Evolutionary conservation across 2,888 invertebrate species (phyloP).

Genomic region (Orchestes rusci): DNA sequence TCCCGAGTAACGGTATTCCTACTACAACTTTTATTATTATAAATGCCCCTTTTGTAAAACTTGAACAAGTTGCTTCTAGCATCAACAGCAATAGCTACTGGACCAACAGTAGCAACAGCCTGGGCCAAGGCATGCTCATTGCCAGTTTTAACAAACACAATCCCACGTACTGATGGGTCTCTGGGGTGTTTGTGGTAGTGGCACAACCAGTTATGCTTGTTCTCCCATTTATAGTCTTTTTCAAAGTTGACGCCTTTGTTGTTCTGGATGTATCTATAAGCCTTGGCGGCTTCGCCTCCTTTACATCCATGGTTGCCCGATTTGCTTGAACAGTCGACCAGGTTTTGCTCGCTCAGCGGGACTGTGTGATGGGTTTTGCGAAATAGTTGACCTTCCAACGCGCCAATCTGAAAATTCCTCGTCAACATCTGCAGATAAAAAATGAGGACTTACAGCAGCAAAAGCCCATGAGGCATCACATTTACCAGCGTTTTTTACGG

Average conservation of each 20-base stretch:
- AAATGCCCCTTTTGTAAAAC: conserved; percentile 69
- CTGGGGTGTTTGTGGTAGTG: not conserved
- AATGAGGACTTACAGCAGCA: conserved; percentile 5
- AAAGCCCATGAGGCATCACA: conserved; percentile 7
- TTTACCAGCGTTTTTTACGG: conserved; percentile 1
- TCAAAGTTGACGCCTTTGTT: conserved; percentile 1
- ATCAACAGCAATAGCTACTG: conserved; percentile 82
- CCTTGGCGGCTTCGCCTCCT: not conserved
- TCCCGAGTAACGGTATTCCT: conserved; percentile 64
- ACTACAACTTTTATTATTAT: conserved; percentile 65
- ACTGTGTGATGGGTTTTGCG: not conserved
- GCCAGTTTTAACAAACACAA: not conserved
- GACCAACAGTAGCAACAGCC: conserved; percentile 65
- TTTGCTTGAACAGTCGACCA: conserved; percentile 1
- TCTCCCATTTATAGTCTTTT: conserved; percentile 1
- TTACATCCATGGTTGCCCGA: conserved; percentile 7
- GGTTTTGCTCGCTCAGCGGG: too few relatives aligned
- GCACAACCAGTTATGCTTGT: conserved; percentile 1
- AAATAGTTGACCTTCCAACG: conserved; percentile 7
- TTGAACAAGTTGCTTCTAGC: conserved; percentile 62
- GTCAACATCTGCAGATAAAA: not conserved
- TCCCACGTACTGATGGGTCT: not conserved
- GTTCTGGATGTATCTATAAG: not conserved
- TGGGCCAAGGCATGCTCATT: conserved; percentile 1
- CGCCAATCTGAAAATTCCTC: conserved; percentile 5